These are phyloP conservation scores for Nipponacmea schrenckii DNA, from an alignment of 2,888 invertebrate species.

Conservation along the genomic window DNA sequence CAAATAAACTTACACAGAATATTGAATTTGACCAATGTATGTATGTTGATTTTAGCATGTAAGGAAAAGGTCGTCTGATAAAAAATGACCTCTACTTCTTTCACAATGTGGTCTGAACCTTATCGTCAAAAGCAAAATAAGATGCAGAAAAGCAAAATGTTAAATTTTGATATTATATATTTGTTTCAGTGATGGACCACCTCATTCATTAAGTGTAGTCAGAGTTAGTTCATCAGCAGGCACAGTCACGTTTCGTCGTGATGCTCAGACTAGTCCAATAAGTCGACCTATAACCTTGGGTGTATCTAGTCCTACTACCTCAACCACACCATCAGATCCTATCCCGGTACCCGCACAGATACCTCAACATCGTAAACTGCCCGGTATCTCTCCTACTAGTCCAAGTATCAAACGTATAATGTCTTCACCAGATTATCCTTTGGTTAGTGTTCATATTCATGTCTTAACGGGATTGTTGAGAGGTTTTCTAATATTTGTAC, in stretches of 20 bases:
- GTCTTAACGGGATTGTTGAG: too few relatives aligned
- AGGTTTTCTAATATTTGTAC: too few relatives aligned
- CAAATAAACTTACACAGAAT: too few relatives aligned
- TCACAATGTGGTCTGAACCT: too few relatives aligned
- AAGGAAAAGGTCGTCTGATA: too few relatives aligned
- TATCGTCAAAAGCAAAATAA: too few relatives aligned
- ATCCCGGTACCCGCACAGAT: constrained; percentile 80
- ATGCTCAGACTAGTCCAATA: constrained; percentile 38
- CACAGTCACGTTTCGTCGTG: constrained; percentile 46
- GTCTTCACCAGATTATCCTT: constrained; percentile 23
- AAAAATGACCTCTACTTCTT: too few relatives aligned
- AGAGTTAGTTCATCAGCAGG: constrained; percentile 40
- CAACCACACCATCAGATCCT: constrained; percentile 73
- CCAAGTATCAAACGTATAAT: constrained; percentile 18
- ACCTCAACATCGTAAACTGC: constrained; percentile 71
- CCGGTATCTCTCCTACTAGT: constrained; percentile 47
- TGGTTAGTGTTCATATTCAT: constrained; percentile 10
- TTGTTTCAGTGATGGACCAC: constrained; percentile 32
- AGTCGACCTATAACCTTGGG: constrained; percentile 49
- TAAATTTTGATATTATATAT: too few relatives aligned
- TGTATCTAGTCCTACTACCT: constrained; percentile 37
- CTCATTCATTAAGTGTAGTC: constrained; percentile 37
- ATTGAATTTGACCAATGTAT: too few relatives aligned
- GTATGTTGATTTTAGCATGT: too few relatives aligned
- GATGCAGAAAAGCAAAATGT: too few relatives aligned